These are phyloP conservation scores for Anguilla rostrata DNA, from an alignment of 2,113 vertebrate species.

Conservation along the genomic window DNA sequence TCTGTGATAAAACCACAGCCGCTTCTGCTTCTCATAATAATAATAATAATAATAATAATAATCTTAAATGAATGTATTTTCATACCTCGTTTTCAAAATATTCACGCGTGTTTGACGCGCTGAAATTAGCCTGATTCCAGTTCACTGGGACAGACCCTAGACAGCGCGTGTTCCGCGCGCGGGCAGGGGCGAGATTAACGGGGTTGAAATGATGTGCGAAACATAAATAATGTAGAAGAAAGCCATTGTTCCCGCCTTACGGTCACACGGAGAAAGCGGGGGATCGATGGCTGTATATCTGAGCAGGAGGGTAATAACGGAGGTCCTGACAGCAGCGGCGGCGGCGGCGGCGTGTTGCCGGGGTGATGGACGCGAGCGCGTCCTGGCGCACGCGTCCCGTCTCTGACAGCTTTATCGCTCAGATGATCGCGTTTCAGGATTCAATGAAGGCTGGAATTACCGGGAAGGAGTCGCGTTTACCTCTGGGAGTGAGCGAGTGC, in stretches of 20 bases:
- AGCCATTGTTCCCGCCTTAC: not conserved
- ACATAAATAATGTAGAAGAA: not conserved
- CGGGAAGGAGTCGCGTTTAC: not conserved
- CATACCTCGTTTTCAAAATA: too few species aligned
- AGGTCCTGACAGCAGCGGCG: conserved; percentile 21
- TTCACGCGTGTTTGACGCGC: not conserved
- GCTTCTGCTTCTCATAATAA: too few species aligned
- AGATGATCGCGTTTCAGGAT: not conserved
- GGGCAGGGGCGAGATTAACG: not conserved
- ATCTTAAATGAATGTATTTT: too few species aligned
- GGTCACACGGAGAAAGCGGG: not conserved
- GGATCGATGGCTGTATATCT: conserved; percentile 33
- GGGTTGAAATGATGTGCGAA: not conserved
- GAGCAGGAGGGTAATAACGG: conserved; percentile 17
- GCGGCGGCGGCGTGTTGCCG: conserved; percentile 24
- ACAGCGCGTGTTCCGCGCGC: not conserved
- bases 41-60: too few species aligned
- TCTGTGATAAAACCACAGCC: not conserved
- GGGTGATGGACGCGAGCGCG: conserved; percentile 46
- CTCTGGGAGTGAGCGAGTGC: not conserved
- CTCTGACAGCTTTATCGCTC: not conserved
- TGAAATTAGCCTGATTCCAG: not conserved
- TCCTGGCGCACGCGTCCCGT: conserved; percentile 26
- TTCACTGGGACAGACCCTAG: not conserved
- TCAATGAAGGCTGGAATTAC: not conserved